phyloP scores from a whole-genome alignment of 2,888 invertebrate species.

The Drosophila quasianomalipes region DNA sequence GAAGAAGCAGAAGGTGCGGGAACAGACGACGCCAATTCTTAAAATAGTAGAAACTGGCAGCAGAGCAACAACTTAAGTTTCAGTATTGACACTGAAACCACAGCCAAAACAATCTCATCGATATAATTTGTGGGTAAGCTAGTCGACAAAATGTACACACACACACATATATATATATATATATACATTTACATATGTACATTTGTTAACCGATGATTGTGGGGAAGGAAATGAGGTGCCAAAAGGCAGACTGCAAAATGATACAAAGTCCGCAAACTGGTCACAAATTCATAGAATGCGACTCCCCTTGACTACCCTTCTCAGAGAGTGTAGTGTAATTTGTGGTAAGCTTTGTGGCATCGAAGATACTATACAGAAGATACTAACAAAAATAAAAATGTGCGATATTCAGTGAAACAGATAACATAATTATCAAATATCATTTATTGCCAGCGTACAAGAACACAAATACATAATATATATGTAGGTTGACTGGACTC shows the following conservation, averaged over 20 bases:
- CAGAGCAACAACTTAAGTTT: constrained; percentile 25
- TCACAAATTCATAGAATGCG: constrained; percentile 26
- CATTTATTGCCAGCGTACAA: neutral
- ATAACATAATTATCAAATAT: neutral
- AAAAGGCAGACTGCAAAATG: constrained; percentile 2
- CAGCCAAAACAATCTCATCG: constrained; percentile 24
- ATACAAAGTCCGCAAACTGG: constrained; percentile 47
- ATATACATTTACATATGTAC: neutral
- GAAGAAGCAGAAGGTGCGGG: neutral
- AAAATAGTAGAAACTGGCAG: constrained; percentile 34
- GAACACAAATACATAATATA: neutral
- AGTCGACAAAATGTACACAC: constrained; percentile 18
- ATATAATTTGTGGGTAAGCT: constrained; percentile 43
- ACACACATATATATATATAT: neutral
- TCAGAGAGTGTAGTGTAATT: neutral
- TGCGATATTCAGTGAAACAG: neutral
- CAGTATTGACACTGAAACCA: constrained; percentile 46
- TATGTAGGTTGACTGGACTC: too few relatives aligned
- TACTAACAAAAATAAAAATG: neutral
- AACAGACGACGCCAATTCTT: constrained; percentile 4
- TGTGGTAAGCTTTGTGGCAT: neutral
- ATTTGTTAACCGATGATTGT: neutral
- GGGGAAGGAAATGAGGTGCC: neutral
- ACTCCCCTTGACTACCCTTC: neutral
- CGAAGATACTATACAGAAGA: neutral